These are phyloP conservation scores for Mizuhopecten yessoensis DNA, from an alignment of 1,140 invertebrate genomes.

Conservation along the genomic window DNA sequence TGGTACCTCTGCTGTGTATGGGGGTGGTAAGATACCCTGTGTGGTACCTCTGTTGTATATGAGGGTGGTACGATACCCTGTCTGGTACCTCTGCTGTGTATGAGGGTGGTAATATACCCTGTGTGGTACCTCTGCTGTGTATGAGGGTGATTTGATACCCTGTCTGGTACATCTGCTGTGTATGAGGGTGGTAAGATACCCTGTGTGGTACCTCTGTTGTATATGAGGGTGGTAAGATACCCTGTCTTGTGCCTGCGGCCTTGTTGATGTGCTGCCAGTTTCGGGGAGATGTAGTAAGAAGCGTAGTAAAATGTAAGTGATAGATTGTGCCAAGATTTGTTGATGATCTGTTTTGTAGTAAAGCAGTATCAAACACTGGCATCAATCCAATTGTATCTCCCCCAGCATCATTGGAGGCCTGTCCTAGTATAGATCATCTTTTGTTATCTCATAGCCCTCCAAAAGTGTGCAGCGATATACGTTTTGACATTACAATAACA, in stretches of 20 bases:
- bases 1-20: background rate
- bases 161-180: background rate
- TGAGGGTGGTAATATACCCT: constrained; percentile 26
- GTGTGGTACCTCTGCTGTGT: background rate
- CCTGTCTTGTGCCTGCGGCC: background rate
- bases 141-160: constrained; percentile 1
- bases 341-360: constrained; percentile 34
- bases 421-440: background rate
- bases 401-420: background rate
- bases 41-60: background rate
- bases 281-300: background rate
- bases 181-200: constrained; percentile 31
- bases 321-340: constrained; percentile 33
- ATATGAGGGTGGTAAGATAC: constrained; percentile 8
- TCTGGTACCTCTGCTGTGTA: background rate
- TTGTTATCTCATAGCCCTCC: background rate
- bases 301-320: constrained; percentile 38
- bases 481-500: background rate
- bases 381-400: background rate
- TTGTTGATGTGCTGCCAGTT: background rate
- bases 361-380: constrained; percentile 31
- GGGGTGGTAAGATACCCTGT: constrained; percentile 7
- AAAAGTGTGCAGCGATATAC: background rate
- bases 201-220: background rate
- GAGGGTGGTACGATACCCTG: background rate